Conservation (phyloP, 2,113 vertebrate genomes). For the Phylloscopus trochiloides region DNA sequence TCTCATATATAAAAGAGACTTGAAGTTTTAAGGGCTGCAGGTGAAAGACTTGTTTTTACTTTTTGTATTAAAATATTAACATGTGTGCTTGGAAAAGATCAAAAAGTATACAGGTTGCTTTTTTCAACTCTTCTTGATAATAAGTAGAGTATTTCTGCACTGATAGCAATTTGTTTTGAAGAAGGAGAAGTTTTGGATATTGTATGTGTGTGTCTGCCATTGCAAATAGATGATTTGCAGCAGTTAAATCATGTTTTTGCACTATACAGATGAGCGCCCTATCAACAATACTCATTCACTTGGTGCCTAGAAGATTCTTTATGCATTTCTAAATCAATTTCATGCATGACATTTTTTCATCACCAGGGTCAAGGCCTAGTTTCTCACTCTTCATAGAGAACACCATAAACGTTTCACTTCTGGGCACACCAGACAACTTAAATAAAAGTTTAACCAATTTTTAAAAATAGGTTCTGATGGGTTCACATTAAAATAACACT, state of each 20-base stretch:
- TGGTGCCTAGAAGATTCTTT: slow-evolving; percentile 16
- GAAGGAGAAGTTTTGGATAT: background rate
- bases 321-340: slow-evolving; percentile 70
- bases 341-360: slow-evolving; percentile 43
- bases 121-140: background rate
- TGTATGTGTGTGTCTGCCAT: background rate
- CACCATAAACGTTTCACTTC: background rate
- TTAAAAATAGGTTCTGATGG: background rate
- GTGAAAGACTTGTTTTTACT: background rate
- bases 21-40: background rate
- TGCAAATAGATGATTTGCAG: background rate
- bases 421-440: background rate
- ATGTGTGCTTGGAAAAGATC: background rate
- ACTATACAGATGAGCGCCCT: background rate
- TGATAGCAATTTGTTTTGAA: background rate
- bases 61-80: background rate
- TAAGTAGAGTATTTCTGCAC: background rate
- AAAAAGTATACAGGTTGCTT: background rate
- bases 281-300: slow-evolving; percentile 10
- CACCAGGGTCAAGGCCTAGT: slow-evolving; percentile 61
- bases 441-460: background rate
- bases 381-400: background rate
- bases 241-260: slow-evolving; percentile 13
- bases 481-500: background rate
- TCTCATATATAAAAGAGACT: background rate